phyloP scores from a whole-genome alignment of 2,113 vertebrate genomes.

The Engystomops pustulosus region DNA sequence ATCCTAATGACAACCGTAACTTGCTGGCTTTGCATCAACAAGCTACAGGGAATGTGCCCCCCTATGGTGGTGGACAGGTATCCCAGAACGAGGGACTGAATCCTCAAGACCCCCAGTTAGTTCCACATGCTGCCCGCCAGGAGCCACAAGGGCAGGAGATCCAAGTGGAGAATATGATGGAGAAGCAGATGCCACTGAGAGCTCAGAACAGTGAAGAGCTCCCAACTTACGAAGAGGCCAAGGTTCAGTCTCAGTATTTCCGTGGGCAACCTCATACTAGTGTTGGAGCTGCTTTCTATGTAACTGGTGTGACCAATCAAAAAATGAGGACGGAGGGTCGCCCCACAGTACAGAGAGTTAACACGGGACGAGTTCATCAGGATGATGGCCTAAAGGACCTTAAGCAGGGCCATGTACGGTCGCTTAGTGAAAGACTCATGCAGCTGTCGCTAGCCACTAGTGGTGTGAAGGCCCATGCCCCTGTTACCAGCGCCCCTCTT shows the following conservation, averaged over 20 bases:
- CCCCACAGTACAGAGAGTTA: constrained; percentile 88
- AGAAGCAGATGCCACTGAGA: constrained; percentile 86
- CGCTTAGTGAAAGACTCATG: constrained; percentile 95
- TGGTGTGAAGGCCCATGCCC: constrained; percentile 92
- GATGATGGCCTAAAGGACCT: constrained; percentile 97
- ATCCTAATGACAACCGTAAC: constrained; percentile 86
- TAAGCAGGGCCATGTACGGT: constrained; percentile 98
- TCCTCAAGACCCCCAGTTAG: constrained; percentile 85
- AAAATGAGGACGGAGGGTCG: constrained; percentile 96
- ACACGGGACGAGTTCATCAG: constrained; percentile 89
- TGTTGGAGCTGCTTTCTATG: constrained; percentile 90
- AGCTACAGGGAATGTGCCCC: constrained; percentile 77
- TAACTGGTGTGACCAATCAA: constrained; percentile 86
- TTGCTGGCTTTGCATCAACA: constrained; percentile 89
- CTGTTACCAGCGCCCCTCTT: constrained; percentile 87
- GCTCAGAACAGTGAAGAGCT: constrained; percentile 90
- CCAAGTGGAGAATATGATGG: constrained; percentile 90
- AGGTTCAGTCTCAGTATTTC: constrained; percentile 98
- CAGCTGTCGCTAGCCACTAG: constrained; percentile 95
- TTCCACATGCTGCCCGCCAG: constrained; percentile 91
- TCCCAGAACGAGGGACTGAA: constrained; percentile 77
- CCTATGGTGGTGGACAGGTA: constrained; percentile 75
- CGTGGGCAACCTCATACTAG: constrained; percentile 85
- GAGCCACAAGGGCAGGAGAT: constrained; percentile 99
- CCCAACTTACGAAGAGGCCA: constrained; percentile 96